Base-by-base conservation (phyloP, 2,113 vertebrate genomes). In the Chascanopsetta lugubris region DNA sequence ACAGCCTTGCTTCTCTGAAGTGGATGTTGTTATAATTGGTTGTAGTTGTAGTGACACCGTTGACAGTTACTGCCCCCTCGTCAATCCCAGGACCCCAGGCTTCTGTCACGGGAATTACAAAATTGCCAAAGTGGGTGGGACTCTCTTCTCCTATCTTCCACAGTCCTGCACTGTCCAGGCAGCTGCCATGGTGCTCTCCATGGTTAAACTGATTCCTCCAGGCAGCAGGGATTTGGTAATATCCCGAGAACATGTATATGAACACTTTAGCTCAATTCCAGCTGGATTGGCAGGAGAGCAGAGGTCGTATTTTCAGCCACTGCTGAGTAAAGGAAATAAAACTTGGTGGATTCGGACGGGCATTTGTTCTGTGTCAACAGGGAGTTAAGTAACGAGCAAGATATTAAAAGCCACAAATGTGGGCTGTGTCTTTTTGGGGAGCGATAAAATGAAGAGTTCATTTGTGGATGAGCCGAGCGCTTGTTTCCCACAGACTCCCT, bases 251-350 rank as follows among this genome's bases (percentile, higher is more conserved):
- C 69, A n/a, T 51, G 27, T 59, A 30, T 48, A 60, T 25, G 1
- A 75, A 42, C 46, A 65, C 21, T 60, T 68, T 54, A 53, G 58
- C 63, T 75, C 43, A 30, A 29, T 69, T 62, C 47, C 47, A 74
- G 21, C 61, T 50, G 42, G 42, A 18, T 42, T 76, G 42, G 36
- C 66, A 56, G 46, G 13, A 56, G 27, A 66, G 46, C 45, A 57
- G 57, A 68, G 65, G 64, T 69, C 48, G 24, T 42, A n/a, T n/a
- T 53, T 67, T 67, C 36, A 58, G 30, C 53, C 10, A 4, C 36
- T 68, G 58, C 66, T 68, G 53, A 71, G 62, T 38, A 56, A 66
- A 75, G 49, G 57, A 80, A 80, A 84, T 54, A 64, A 43, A 77
- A 64, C 67, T 6, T n/a, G 58, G 25, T 56, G 38, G 53, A 30